Conservation (phyloP, 1,140 invertebrate genomes). For the Orchesella cincta region DNA sequence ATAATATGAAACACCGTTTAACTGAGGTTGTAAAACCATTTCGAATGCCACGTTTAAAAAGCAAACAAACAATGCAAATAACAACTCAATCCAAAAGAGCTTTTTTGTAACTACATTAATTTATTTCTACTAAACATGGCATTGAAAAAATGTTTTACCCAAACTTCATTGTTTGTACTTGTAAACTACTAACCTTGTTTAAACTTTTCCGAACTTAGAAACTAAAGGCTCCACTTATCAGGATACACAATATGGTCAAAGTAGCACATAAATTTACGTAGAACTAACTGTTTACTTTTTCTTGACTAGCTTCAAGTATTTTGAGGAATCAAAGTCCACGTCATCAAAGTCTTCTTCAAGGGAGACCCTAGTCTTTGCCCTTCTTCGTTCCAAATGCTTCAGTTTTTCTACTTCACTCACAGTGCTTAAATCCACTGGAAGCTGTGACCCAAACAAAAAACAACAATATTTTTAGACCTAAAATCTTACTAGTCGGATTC, state of each 20-base stretch:
- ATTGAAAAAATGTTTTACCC: not conserved
- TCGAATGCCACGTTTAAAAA: not conserved
- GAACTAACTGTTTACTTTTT: constrained; percentile 53
- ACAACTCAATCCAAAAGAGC: not conserved
- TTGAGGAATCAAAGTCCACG: constrained; percentile 69
- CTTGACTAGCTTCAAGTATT: constrained; percentile 75
- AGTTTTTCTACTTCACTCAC: constrained; percentile 71
- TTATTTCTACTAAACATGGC: not conserved
- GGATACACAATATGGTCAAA: too few relatives aligned
- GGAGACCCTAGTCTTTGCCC: constrained; percentile 72
- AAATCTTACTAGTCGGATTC: not conserved
- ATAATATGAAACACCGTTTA: too few relatives aligned
- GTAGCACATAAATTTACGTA: not conserved
- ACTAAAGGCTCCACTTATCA: too few relatives aligned
- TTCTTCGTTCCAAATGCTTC: constrained; percentile 66
- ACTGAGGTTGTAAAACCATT: not conserved
- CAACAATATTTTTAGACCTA: not conserved
- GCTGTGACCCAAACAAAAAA: constrained; percentile 58
- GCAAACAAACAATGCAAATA: not conserved
- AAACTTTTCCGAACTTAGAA: too few relatives aligned
- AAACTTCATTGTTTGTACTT: not conserved
- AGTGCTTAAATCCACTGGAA: constrained; percentile 73
- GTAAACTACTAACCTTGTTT: not conserved
- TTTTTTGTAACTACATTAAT: not conserved
- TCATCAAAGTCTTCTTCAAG: constrained; percentile 69